phyloP scores from a whole-genome alignment of 1,140 invertebrate species.

The Carcinoscorpius rotundicauda region DNA sequence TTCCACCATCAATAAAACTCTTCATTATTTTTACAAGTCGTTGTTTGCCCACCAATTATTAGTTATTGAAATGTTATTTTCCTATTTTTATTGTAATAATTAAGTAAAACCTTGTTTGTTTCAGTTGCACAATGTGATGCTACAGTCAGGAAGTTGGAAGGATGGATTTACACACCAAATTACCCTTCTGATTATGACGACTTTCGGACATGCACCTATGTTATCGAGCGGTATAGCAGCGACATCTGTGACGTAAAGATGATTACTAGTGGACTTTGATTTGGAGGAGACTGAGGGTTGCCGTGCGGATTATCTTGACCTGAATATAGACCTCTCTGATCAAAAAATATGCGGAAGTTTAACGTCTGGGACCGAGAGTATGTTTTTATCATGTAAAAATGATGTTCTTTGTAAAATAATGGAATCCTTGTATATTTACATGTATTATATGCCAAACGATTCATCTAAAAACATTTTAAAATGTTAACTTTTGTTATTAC shows the following conservation, averaged over 20 bases:
- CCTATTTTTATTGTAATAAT: not conserved
- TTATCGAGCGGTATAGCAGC: conserved; percentile 8
- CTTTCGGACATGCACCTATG: conserved; percentile 17
- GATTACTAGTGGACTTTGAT: conserved; percentile 22
- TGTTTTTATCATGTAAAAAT: not conserved
- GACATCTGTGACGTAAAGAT: conserved; percentile 21
- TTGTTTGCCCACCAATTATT: too few species aligned
- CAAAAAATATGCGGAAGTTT: conserved; percentile 19
- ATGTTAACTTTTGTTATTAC: too few species aligned
- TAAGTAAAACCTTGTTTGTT: not conserved
- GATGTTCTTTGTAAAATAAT: too few species aligned
- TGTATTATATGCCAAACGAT: too few species aligned
- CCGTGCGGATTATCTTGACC: conserved; percentile 21
- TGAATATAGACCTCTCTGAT: conserved; percentile 10
- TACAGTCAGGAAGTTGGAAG: conserved; percentile 9
- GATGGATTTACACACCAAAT: conserved; percentile 24
- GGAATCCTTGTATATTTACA: too few species aligned
- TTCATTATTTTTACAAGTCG: too few species aligned
- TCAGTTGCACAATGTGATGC: conserved; percentile 13
- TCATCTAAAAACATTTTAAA: too few species aligned
- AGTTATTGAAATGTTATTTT: too few species aligned
- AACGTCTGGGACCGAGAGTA: conserved; percentile 23
- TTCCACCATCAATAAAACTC: too few species aligned
- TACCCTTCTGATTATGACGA: conserved; percentile 22
- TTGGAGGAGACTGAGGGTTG: conserved; percentile 22